Conservation (phyloP, 2,113 vertebrate species). For the Oryzias javanicus region DNA sequence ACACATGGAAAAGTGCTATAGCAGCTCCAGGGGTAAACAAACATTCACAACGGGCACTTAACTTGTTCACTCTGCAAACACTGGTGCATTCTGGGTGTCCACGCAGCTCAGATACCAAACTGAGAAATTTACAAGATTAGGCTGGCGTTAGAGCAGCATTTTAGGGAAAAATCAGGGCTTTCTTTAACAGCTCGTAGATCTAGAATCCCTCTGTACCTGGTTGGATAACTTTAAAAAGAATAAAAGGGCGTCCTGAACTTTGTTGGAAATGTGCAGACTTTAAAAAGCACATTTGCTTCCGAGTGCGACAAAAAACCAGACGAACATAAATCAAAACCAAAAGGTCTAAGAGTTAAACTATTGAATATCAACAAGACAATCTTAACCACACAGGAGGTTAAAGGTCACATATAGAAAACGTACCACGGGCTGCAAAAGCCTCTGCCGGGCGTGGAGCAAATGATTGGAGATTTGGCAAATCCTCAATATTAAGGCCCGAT, state of each 20-base stretch:
- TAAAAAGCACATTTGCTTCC: too few relatives aligned
- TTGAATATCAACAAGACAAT: conserved; percentile 80
- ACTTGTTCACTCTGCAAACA: conserved; percentile 49
- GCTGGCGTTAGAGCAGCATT: conserved; percentile 17
- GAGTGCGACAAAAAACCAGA: conserved; percentile 26
- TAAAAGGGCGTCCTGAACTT: conserved; percentile 54
- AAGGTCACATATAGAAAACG: background rate
- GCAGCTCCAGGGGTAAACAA: conserved; percentile 66
- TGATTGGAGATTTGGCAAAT: conserved; percentile 40
- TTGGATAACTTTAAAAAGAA: conserved; percentile 30
- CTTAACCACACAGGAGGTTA: conserved; percentile 58
- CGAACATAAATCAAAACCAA: conserved; percentile 58
- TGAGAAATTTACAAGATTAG: background rate
- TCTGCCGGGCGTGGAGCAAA: background rate
- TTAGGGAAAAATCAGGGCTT: conserved; percentile 14
- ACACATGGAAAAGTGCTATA: conserved; percentile 57
- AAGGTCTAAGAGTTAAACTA: conserved; percentile 69
- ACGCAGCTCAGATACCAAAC: conserved; percentile 2
- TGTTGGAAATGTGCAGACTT: too few relatives aligned
- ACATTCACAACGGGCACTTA: conserved; percentile 66
- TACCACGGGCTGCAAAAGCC: background rate
- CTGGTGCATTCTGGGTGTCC: conserved; percentile 19
- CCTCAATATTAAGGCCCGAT: conserved; percentile 46
- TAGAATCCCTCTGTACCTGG: conserved; percentile 42
- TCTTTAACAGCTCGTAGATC: conserved; percentile 16